Conservation (phyloP, 2,113 vertebrate genomes). For the Tursiops truncatus region DNA sequence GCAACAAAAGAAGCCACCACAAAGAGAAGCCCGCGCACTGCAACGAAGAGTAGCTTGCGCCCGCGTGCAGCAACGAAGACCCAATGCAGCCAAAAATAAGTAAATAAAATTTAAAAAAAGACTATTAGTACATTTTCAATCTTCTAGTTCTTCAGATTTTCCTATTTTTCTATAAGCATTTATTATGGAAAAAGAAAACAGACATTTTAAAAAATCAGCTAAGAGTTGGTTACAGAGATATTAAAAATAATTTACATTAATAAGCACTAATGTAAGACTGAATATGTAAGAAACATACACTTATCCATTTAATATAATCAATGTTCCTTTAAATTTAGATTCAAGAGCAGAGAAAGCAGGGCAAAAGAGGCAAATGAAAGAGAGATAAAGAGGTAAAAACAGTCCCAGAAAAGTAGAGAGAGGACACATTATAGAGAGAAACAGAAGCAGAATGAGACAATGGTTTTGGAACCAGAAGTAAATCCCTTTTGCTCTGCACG, state of each 20-base stretch:
- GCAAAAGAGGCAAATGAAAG: not conserved
- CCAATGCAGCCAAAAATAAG: no score
- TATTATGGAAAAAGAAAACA: not conserved
- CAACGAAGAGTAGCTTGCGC: no score
- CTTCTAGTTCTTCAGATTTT: conserved; percentile 25
- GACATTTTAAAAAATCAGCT: not conserved
- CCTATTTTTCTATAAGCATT: not conserved
- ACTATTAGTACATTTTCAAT: not conserved
- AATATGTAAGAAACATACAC: not conserved
- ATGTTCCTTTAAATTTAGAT: not conserved
- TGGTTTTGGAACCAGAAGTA: not conserved
- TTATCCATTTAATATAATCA: not conserved
- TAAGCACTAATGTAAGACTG: not conserved
- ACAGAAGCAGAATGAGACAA: not conserved
- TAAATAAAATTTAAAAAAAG: no score
- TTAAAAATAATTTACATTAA: not conserved
- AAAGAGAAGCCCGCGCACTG: no score
- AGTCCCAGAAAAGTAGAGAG: not conserved
- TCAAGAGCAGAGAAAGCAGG: not conserved
- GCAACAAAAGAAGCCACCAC: no score
- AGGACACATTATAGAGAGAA: not conserved
- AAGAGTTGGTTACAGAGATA: not conserved
- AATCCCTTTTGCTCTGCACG: not conserved
- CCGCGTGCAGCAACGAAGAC: no score
- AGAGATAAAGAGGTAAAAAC: not conserved